Conservation (phyloP, 2,888 invertebrate species). For the Leucoptera coffeella region DNA sequence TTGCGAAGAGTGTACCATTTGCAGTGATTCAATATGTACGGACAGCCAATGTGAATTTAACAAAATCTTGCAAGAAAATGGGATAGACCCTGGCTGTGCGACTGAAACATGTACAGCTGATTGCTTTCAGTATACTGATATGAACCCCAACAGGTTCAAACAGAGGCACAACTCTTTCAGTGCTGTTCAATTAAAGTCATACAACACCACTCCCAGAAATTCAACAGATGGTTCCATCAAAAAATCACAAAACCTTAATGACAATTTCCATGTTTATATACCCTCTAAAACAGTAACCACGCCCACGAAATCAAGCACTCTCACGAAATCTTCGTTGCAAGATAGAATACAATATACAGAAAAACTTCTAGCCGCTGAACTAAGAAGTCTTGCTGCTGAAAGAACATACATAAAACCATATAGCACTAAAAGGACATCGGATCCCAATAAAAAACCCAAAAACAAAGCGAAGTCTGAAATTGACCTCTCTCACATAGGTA, state of each 20-base stretch:
- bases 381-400: constrained; percentile 32
- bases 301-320: constrained; percentile 16
- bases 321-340: constrained; percentile 27
- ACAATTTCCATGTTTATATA: constrained; percentile 43
- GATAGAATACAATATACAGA: constrained; percentile 46
- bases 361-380: constrained; percentile 43
- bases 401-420: constrained; percentile 26
- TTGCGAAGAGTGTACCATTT: constrained; percentile 45
- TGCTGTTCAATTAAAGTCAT: constrained; percentile 35
- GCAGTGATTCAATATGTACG: constrained; percentile 45
- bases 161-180: constrained; percentile 45
- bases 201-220: constrained; percentile 17
- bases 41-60: constrained; percentile 47
- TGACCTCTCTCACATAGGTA: constrained; percentile 46
- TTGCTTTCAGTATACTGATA: constrained; percentile 30
- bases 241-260: constrained; percentile 39
- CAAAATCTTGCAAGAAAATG: constrained; percentile 38
- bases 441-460: constrained; percentile 22
- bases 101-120: constrained; percentile 38
- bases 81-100: constrained; percentile 32
- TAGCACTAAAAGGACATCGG: constrained; percentile 16
- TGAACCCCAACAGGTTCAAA: constrained; percentile 19
- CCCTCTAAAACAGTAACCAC: constrained; percentile 17
- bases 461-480: constrained; percentile 56
- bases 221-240: constrained; percentile 29